Conservation (phyloP, 2,797 vertebrate genomes). For the Eupleurogrammus muticus region DNA sequence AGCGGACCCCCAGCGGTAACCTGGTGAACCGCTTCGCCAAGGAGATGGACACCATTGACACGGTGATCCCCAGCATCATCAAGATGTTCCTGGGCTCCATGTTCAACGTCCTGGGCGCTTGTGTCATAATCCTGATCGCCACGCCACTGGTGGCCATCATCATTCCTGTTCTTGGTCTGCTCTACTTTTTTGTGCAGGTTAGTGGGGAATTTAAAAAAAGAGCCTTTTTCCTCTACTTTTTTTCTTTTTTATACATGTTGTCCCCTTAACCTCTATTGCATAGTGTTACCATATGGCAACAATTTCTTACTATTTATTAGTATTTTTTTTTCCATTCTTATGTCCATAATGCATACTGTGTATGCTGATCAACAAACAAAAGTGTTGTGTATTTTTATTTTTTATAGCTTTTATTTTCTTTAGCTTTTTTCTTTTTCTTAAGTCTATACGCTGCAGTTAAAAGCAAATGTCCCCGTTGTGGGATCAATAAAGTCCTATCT, state of each 20-base stretch:
- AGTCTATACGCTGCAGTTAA: too few relatives aligned
- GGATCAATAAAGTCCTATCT: too few relatives aligned
- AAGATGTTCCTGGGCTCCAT: constrained; percentile 97
- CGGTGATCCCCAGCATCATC: constrained; percentile 91
- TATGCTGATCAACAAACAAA: too few relatives aligned
- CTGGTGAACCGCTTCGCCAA: constrained; percentile 97
- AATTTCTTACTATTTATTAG: too few relatives aligned
- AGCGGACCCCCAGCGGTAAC: constrained; percentile 95
- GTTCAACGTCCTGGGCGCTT: constrained; percentile 90
- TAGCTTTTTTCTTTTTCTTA: too few relatives aligned
- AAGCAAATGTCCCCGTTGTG: too few relatives aligned
- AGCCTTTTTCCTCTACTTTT: neutral
- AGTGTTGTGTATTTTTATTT: too few relatives aligned
- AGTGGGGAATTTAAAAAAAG: neutral
- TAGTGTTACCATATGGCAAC: too few relatives aligned
- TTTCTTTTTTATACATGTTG: neutral
- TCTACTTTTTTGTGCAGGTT: constrained; percentile 97
- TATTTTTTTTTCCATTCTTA: too few relatives aligned
- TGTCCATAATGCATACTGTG: too few relatives aligned
- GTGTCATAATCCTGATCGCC: constrained; percentile 90
- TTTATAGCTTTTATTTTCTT: too few relatives aligned
- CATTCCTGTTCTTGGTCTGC: constrained; percentile 90
- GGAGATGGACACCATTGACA: constrained; percentile 96
- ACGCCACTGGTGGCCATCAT: constrained; percentile 89
- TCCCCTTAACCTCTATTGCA: too few relatives aligned